Evolutionary conservation across 2,888 invertebrate species (phyloP), one percentile per base, ranked within the genome.

Genomic region (Aphodius sticticus): DNA sequence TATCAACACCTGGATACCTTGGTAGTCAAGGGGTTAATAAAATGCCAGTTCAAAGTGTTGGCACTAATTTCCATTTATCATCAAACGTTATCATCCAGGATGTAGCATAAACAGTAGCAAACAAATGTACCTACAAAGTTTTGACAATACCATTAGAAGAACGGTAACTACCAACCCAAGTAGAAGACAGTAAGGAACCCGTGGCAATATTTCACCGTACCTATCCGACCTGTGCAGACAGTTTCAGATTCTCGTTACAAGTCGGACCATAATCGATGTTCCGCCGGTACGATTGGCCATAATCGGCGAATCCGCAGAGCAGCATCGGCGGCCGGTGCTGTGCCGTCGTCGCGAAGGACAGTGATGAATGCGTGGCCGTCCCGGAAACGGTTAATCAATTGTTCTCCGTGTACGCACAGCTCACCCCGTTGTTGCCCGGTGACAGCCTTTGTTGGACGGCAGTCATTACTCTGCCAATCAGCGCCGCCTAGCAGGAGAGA

Each of bases 341-440:
- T 78, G 72, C 70, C 76, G 75, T 79, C 76, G 80, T 82, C 83
- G 82, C 83, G 81, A 81, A 83, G 83, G 84, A 84, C 86, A 85
- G 86, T 88, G 88, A 88, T 88, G 87, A 87, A 88, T 88, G 88
- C 86, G 85, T 85, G 85, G 86, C 86, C 85, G 87, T 86, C 84
- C 87, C 87, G 88, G 88, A 88, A 88, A 88, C 88, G 85, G 88
- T 88, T 88, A 88, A 88, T 88, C 88, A 88, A 88, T 88, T 88
- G 88, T 88, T 87, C 84, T 83, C 85, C 82, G 83, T 82, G 83
- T 85, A 86, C 85, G 85, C 86, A 85, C 83, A 86, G 85, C 85
- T 85, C 86, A 85, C 85, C 84, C 87, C 84, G 86, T 86, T 87
- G 87, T 87, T 85, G 86, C 85, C 86, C 74, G 37, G 26, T 86